These are phyloP conservation scores for Drosophila niveifrons DNA, from an alignment of 2,888 invertebrate species.

Conservation along the genomic window DNA sequence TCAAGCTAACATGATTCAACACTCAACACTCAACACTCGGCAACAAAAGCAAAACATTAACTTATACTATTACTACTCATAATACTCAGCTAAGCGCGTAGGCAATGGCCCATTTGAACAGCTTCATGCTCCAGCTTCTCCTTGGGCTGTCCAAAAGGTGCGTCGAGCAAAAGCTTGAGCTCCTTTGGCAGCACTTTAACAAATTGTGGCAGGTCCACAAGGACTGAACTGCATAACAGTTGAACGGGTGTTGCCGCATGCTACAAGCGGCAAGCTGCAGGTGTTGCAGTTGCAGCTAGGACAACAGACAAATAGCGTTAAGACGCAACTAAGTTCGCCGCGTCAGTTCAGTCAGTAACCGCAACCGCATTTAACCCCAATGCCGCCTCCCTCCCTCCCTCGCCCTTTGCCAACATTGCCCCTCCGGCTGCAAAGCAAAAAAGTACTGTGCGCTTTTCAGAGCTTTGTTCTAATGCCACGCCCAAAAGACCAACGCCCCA, in stretches of 20 bases:
- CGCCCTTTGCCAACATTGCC: constrained; percentile 34
- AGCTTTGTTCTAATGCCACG: constrained; percentile 69
- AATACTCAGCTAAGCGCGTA: background rate
- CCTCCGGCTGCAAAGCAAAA: constrained; percentile 35
- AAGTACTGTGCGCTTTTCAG: constrained; percentile 68
- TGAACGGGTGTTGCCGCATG: constrained; percentile 14
- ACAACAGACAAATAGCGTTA: constrained; percentile 52
- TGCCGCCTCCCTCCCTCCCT: constrained; percentile 20
- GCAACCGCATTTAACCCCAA: constrained; percentile 56
- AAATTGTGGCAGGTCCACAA: constrained; percentile 60
- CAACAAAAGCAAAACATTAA: constrained; percentile 1
- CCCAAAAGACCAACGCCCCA: constrained; percentile 42
- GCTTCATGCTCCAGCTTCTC: constrained; percentile 29
- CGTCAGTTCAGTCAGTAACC: constrained; percentile 46
- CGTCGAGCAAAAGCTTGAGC: constrained; percentile 22
- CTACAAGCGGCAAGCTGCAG: constrained; percentile 5
- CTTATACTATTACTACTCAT: background rate
- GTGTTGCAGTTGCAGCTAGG: constrained; percentile 19
- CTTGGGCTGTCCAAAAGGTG: constrained; percentile 22
- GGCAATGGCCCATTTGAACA: background rate
- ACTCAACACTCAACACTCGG: background rate
- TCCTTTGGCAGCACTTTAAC: constrained; percentile 68
- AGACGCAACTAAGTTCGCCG: constrained; percentile 64
- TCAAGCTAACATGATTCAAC: constrained; percentile 1
- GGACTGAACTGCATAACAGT: constrained; percentile 1